Conservation (phyloP, 2,888 invertebrate genomes). For the Cotesia congregata region DNA sequence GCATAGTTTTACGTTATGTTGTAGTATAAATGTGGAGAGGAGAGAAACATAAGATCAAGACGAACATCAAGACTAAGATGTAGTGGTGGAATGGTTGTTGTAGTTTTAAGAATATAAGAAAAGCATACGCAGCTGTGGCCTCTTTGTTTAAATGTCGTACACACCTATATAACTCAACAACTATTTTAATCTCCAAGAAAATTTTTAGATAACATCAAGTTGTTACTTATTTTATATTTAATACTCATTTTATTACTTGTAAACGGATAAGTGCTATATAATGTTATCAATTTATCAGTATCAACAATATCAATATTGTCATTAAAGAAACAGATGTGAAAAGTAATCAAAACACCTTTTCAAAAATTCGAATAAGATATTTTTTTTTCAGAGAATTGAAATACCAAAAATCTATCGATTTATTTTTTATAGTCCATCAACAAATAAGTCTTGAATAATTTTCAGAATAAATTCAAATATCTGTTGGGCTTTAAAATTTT, state of each 20-base stretch:
- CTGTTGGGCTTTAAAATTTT: no score
- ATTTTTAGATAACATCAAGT: neutral
- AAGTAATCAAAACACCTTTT: no score
- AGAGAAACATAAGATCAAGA: neutral
- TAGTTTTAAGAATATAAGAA: slow-evolving; percentile 21
- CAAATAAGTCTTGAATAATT: no score
- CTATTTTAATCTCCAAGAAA: slow-evolving; percentile 2
- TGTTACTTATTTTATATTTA: neutral
- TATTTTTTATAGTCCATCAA: no score
- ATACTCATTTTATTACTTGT: neutral
- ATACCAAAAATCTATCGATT: no score
- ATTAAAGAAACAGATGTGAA: no score
- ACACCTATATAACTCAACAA: slow-evolving; percentile 34
- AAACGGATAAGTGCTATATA: no score
- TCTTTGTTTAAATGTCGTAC: slow-evolving; percentile 48
- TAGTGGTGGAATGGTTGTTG: neutral
- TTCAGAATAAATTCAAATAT: no score
- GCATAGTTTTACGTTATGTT: neutral
- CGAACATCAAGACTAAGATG: neutral
- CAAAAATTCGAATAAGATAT: no score
- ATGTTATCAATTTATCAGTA: no score
- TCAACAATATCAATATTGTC: no score
- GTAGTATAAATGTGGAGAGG: neutral
- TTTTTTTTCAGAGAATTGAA: no score
- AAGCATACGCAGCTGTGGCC: slow-evolving; percentile 47